phyloP scores from a whole-genome alignment of 2,113 vertebrate genomes.

The Callipepla squamata region DNA sequence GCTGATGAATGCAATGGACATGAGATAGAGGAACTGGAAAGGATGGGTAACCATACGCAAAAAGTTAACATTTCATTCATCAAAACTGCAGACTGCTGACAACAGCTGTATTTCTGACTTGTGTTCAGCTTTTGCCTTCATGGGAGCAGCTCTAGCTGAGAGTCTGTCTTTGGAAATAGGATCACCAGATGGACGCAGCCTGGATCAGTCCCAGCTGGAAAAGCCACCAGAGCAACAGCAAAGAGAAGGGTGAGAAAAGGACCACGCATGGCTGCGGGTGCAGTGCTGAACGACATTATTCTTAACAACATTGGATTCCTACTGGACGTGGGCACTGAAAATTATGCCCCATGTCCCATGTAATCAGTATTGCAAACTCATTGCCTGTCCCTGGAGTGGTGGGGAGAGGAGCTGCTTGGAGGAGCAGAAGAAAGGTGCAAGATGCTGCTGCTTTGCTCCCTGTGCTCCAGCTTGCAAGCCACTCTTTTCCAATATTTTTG shows the following conservation, averaged over 20 bases:
- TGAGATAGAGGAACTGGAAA: background rate
- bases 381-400: background rate
- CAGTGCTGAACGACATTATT: background rate
- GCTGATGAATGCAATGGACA: background rate
- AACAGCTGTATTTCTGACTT: background rate
- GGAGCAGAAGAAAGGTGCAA: background rate
- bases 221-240: background rate
- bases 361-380: background rate
- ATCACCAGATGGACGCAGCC: background rate
- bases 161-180: background rate
- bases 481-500: background rate
- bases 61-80: background rate
- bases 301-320: background rate
- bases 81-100: background rate
- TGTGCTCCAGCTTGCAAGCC: background rate
- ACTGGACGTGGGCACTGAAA: background rate
- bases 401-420: background rate
- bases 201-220: background rate
- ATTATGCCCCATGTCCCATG: accelerated
- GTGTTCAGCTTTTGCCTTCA: background rate
- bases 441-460: accelerated
- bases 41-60: background rate
- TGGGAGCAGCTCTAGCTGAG: background rate
- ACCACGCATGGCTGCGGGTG: background rate
- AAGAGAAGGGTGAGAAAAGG: background rate